Conservation (phyloP, 2,888 invertebrate genomes). For the Polymixis flavicincta region DNA sequence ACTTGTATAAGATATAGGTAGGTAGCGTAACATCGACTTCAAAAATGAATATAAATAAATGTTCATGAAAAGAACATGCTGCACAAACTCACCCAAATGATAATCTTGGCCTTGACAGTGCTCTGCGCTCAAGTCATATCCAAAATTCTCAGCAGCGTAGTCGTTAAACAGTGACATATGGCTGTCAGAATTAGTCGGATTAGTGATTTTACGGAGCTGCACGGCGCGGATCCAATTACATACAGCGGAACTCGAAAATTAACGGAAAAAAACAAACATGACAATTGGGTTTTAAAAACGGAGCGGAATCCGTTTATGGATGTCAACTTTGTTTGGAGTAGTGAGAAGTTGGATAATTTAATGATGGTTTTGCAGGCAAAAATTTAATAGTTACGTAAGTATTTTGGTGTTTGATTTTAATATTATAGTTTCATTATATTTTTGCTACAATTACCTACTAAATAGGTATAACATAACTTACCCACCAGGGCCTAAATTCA, state of each 20-base stretch:
- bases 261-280: slow-evolving; percentile 83
- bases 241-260: slow-evolving; percentile 82
- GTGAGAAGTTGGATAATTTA: slow-evolving; percentile 63
- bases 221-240: slow-evolving; percentile 88
- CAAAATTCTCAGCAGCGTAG: slow-evolving; percentile 74
- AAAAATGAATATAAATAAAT: background rate
- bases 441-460: background rate
- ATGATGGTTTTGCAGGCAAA: background rate
- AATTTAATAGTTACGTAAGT: background rate
- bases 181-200: slow-evolving; percentile 90
- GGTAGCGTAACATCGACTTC: background rate
- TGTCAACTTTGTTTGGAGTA: slow-evolving; percentile 75
- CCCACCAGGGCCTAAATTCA: too few species aligned
- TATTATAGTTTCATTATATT: background rate
- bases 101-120: slow-evolving; percentile 27
- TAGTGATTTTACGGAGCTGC: slow-evolving; percentile 89
- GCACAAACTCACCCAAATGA: background rate
- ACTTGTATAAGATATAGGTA: background rate
- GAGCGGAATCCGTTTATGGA: slow-evolving; percentile 78
- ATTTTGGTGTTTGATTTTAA: background rate
- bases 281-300: slow-evolving; percentile 81
- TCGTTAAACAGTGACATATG: slow-evolving; percentile 89
- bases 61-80: too few species aligned
- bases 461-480: background rate
- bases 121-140: slow-evolving; percentile 50